These are phyloP conservation scores for Schlechtendalia chinensis DNA, from an alignment of 1,140 invertebrate genomes.

Conservation along the genomic window DNA sequence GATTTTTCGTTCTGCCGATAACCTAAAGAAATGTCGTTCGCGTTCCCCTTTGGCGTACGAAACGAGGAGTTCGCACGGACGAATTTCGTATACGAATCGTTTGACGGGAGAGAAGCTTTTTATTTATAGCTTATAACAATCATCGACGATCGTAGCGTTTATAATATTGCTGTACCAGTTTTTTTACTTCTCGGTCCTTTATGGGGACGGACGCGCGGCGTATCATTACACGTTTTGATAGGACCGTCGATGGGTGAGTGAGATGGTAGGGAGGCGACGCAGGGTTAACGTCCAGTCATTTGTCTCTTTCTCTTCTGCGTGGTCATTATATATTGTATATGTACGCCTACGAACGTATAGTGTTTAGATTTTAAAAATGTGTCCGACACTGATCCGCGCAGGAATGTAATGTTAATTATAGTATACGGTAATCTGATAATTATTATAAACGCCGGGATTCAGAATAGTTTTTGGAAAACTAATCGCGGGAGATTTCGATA, in stretches of 20 bases:
- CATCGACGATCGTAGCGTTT: not conserved
- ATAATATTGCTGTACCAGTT: not conserved
- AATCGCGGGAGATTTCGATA: not conserved
- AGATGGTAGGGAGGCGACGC: not conserved
- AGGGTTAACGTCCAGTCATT: constrained; percentile 27
- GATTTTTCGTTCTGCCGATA: too few species aligned
- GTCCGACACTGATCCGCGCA: too few species aligned
- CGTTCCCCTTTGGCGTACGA: too few species aligned
- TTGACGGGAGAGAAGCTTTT: not conserved
- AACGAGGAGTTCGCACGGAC: too few species aligned
- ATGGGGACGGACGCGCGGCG: not conserved
- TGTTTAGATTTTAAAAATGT: too few species aligned
- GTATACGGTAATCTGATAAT: not conserved
- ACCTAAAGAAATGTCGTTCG: too few species aligned
- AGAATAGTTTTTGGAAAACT: not conserved
- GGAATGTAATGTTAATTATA: too few species aligned
- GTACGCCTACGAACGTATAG: not conserved
- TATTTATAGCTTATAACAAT: not conserved
- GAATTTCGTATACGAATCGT: not conserved
- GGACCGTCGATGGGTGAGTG: not conserved
- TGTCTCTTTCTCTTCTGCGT: constrained; percentile 14
- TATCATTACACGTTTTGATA: not conserved
- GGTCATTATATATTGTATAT: constrained; percentile 15
- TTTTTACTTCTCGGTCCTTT: not conserved
- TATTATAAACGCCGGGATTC: not conserved